Percentiles rank a stretch among this genome's conserved stretches.
These are phyloP conservation scores for Macaria liturata DNA, from an alignment of 2,888 invertebrate genomes.

Conservation along the genomic window DNA sequence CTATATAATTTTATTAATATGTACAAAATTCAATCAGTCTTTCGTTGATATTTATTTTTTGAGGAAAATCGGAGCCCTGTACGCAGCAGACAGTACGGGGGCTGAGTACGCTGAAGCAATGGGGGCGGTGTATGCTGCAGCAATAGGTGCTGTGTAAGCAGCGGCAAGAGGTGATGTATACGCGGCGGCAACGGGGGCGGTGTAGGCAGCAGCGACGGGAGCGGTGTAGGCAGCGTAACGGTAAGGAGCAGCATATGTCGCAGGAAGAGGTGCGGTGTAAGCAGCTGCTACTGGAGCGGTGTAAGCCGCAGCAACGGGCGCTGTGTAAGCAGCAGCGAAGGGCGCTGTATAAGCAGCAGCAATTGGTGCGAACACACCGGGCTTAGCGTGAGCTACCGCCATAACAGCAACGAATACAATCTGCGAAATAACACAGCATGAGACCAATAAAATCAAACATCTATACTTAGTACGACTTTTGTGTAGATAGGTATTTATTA, in stretches of 20 bases:
- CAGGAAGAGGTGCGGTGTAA: slow-evolving; percentile 45
- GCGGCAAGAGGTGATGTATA: slow-evolving; percentile 37
- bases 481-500: neutral
- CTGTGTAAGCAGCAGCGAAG: slow-evolving; percentile 50
- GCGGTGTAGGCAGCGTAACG: slow-evolving; percentile 49
- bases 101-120: slow-evolving; percentile 54
- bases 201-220: slow-evolving; percentile 40
- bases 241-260: slow-evolving; percentile 29
- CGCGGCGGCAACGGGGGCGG: slow-evolving; percentile 46
- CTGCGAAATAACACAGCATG: slow-evolving; percentile 41
- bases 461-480: slow-evolving; percentile 9
- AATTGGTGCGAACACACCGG: slow-evolving; percentile 48
- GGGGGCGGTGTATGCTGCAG: slow-evolving; percentile 54
- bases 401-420: slow-evolving; percentile 63
- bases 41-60: slow-evolving; percentile 33
- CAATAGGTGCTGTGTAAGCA: slow-evolving; percentile 44
- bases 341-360: slow-evolving; percentile 48
- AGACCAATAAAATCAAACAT: no score
- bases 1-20: no score
- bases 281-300: slow-evolving; percentile 55
- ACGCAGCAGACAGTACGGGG: slow-evolving; percentile 53
- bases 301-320: slow-evolving; percentile 53
- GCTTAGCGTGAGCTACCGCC: slow-evolving; percentile 68
- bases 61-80: slow-evolving; percentile 45
- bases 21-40: slow-evolving; percentile 21